Base-by-base conservation (phyloP, 2,797 vertebrate genomes). In the Sebastes cheni region DNA sequence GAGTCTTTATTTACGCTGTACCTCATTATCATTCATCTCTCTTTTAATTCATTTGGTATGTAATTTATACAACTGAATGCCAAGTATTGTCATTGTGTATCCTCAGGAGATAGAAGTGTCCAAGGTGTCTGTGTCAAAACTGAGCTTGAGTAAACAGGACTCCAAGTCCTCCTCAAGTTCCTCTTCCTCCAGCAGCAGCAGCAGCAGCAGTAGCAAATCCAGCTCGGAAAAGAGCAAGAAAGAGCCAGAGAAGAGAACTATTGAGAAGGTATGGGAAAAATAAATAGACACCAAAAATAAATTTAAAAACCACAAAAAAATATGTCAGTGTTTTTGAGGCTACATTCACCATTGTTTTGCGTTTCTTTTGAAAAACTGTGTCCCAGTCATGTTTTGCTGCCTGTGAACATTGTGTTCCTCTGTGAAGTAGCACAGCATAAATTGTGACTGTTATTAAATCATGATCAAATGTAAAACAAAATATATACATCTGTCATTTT, bases 141-240 rank as follows among this genome's bases (percentile, higher is more conserved):
- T 97, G 62, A 83, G 95, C 90, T 91, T 96, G 62, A 94, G 88
- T 92, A 99, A 99, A 88, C 97, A 97, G 85, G 98, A 99, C 58
- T 94, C 96, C 56, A 99, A 99, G 92, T 93, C 95, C 18, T 89
- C 96, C 30, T 96, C 96, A 2, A 95, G 92, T 78, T 95, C 95
- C 3, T 96, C 97, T 8, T 95, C 97, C 55, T 96, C 95, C 30
- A 94, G 96, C 82, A 97, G 91, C 91, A 97, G 94, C 91, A 97
- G 27, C 90, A 97, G 91, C 86, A 96, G 94, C 88, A 97, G 96
- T 81, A 96, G 96, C 89, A 99, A 99, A 84, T 94, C 96, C 68
- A 83, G 92, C 65, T 92, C 96, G 3, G 99, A 99, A 86, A 99
- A 99, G 86, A 95, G 93, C 86, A 99, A 99, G 93, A 99, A 99